Evolutionary conservation across 2,888 invertebrate species (phyloP), one percentile per base, ranked within the genome.

Genomic region (Hirtodrosophila alboralis): DNA sequence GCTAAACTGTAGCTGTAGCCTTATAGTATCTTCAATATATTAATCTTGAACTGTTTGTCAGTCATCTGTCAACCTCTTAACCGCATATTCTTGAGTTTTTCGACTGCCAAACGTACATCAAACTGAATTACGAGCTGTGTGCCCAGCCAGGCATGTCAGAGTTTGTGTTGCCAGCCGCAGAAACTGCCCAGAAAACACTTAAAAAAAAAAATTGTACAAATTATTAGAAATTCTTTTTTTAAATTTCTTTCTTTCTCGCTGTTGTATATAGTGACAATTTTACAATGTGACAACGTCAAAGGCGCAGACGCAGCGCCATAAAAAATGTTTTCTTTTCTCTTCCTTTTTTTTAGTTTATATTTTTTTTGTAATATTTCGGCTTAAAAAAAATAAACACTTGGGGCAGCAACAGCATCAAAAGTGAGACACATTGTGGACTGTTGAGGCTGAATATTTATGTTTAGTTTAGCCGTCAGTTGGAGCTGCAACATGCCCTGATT

Each of bases 401-500:
- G 30, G 49, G 41, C 52, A 49, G 59, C 18, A 49, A 57, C 18
- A 18, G 18, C 58, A 47, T 47, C 56, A 49, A 51, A 70, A 84
- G 78, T 81, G 84, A 78, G 83, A 84, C 63, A 75, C 59, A 84
- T 84, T 64, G 81, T 60, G 30, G 36, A 28, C 37, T 57, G 61
- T 47, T 57, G 75, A 58, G 60, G 62, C 59, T 56, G 66, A 61
- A 31, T 75, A 78, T 84, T 81, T 84, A 78, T 78, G 84, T 78
- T 81, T 60, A 62, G 78, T 71, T 74, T 66, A 36, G 80, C 37
- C 58, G 80, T 61, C 76, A 76, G 76, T 68, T 41, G 34, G 47
- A 67, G 49, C 47, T 45, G 10, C 67, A 64, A 64, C 78, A 66
- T 86, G 83, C 79, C 84, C 85, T 84, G 87, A 86, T 85, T 85